Conservation (phyloP, 2,113 vertebrate genomes). For the Mormoops blainvillei region DNA sequence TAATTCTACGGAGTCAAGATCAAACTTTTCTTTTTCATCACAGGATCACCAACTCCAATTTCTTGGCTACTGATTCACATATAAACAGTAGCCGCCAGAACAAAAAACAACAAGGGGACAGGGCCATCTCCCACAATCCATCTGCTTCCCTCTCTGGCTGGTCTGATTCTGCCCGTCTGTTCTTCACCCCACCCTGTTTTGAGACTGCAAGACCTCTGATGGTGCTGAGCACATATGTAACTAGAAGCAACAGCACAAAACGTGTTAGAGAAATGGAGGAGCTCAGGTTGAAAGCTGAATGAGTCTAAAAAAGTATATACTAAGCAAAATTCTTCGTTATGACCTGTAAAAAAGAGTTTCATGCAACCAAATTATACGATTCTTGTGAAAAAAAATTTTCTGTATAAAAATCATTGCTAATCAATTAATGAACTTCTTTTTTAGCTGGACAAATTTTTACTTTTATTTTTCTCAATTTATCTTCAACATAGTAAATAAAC, state of each 20-base stretch:
- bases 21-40: slow-evolving; percentile 33
- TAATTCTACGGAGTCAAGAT: slow-evolving; percentile 1
- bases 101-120: slow-evolving; percentile 43
- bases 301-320: neutral
- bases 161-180: neutral
- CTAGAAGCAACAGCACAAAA: slow-evolving; percentile 44
- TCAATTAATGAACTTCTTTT: neutral
- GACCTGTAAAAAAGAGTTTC: neutral
- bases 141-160: slow-evolving; percentile 35
- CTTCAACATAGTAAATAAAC: neutral
- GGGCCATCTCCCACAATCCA: slow-evolving; percentile 67
- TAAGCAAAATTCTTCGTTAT: neutral
- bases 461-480: neutral
- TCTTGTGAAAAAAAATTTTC: neutral
- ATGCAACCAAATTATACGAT: neutral
- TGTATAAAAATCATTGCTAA: neutral
- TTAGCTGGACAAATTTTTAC: neutral
- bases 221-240: neutral
- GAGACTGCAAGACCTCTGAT: slow-evolving; percentile 46
- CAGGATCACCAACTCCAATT: neutral
- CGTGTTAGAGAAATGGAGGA: neutral
- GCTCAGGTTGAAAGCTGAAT: neutral
- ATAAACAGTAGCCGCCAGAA: slow-evolving; percentile 40
- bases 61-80: slow-evolving; percentile 36
- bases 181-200: neutral